Evolutionary conservation across 2,113 vertebrate genomes (phyloP).

Genomic region (Pedionomus torquatus): DNA sequence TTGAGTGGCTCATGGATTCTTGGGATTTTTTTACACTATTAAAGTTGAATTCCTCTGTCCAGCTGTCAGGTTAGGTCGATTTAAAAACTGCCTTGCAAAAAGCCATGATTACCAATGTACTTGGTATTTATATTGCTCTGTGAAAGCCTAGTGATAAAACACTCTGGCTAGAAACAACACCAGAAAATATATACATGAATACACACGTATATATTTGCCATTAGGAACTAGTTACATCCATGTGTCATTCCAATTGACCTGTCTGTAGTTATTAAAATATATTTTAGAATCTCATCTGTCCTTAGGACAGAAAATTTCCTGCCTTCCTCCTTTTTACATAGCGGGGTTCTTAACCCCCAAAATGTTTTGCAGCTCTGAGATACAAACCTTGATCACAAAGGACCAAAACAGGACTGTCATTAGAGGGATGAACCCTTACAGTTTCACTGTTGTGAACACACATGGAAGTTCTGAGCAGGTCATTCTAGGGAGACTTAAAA

Average conservation of each 20-base stretch:
- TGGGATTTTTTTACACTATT: neutral
- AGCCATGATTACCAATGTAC: neutral
- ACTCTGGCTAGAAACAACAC: neutral
- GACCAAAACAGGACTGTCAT: neutral
- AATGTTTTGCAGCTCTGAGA: neutral
- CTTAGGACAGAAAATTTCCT: neutral
- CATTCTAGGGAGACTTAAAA: neutral
- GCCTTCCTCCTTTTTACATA: neutral
- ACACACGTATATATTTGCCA: neutral
- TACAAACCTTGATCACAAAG: neutral
- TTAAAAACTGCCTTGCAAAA: neutral
- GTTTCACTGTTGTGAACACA: neutral
- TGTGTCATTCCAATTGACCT: neutral
- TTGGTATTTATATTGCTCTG: neutral
- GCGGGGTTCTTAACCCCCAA: neutral
- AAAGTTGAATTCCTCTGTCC: neutral
- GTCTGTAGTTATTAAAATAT: neutral
- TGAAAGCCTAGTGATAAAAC: neutral
- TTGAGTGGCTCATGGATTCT: neutral
- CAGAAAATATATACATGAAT: neutral
- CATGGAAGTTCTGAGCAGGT: neutral
- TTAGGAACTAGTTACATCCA: neutral
- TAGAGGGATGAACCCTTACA: neutral
- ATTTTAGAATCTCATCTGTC: neutral
- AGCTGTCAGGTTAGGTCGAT: neutral